A percentile compares a stretch with the other conserved stretches of the same genome.
Conservation (phyloP, 2,797 vertebrate genomes). For the Halcyon badia region DNA sequence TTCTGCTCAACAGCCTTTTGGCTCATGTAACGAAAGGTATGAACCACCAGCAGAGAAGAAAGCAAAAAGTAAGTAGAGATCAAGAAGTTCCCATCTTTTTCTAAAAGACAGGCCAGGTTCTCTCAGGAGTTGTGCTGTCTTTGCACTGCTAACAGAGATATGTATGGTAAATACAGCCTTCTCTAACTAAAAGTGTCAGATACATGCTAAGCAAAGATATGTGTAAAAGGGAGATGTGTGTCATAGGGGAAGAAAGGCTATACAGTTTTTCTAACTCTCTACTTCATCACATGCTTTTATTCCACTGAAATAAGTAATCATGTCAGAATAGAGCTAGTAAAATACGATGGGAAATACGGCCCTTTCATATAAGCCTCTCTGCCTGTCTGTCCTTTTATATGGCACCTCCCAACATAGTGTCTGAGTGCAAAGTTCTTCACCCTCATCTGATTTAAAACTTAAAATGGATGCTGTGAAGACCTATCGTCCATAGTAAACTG, state of each 20-base stretch:
- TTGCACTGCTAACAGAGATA: background rate
- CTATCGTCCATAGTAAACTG: conserved; percentile 16
- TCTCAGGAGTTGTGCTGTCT: background rate
- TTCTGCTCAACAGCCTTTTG: background rate
- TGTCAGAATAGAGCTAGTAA: background rate
- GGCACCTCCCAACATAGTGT: conserved; percentile 29
- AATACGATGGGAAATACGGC: background rate
- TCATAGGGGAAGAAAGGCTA: background rate
- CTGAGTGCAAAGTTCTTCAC: conserved; percentile 60
- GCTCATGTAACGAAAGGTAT: background rate
- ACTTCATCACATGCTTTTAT: background rate
- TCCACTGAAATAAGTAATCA: background rate
- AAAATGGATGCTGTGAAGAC: conserved; percentile 22
- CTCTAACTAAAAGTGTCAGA: background rate
- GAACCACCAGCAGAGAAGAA: background rate
- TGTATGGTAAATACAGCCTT: background rate
- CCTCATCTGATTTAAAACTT: conserved; percentile 42
- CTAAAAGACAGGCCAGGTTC: background rate
- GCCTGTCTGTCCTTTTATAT: conserved; percentile 46
- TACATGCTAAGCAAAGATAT: background rate
- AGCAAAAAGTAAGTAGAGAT: background rate
- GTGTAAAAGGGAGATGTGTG: background rate
- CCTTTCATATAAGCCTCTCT: conserved; percentile 3
- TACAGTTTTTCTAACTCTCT: background rate
- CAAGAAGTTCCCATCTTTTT: background rate